phyloP scores from a whole-genome alignment of 2,888 invertebrate species.

The Clepsis dumicolana region DNA sequence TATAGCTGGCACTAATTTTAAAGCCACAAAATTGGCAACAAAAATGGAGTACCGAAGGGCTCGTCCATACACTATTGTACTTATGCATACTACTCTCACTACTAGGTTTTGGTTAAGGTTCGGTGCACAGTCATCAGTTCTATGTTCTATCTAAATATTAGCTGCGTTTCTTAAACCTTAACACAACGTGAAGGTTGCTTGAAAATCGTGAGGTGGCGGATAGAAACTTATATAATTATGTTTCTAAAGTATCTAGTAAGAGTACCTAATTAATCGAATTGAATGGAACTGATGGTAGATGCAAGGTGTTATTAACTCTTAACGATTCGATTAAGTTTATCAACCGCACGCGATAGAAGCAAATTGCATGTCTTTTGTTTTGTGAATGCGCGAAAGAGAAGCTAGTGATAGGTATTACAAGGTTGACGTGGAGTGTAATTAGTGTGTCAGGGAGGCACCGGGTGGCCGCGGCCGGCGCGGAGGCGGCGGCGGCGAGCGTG shows the following conservation, averaged over 20 bases:
- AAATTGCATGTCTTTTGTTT: slow-evolving; percentile 55
- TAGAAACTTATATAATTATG: not conserved
- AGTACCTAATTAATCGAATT: not conserved
- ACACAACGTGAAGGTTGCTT: not conserved
- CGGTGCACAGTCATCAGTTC: too few species aligned
- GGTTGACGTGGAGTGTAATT: slow-evolving; percentile 67
- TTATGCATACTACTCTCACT: too few species aligned
- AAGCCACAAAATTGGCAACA: too few species aligned
- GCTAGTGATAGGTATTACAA: slow-evolving; percentile 53
- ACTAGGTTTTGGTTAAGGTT: too few species aligned
- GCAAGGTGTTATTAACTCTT: slow-evolving; percentile 11
- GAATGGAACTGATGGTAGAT: slow-evolving; percentile 1
- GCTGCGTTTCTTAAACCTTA: not conserved
- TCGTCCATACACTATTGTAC: too few species aligned
- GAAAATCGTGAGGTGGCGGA: not conserved
- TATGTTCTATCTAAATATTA: too few species aligned
- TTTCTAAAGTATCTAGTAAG: not conserved
- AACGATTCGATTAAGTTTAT: slow-evolving; percentile 37
- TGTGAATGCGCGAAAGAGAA: slow-evolving; percentile 49
- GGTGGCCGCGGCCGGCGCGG: slow-evolving; percentile 55
- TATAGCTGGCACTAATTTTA: too few species aligned
- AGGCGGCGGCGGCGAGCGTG: slow-evolving; percentile 60
- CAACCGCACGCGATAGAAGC: slow-evolving; percentile 46
- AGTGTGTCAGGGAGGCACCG: slow-evolving; percentile 67
- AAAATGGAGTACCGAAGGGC: too few species aligned